These are phyloP conservation scores for Clarias magur DNA, from an alignment of 2,113 vertebrate genomes.

Conservation along the genomic window DNA sequence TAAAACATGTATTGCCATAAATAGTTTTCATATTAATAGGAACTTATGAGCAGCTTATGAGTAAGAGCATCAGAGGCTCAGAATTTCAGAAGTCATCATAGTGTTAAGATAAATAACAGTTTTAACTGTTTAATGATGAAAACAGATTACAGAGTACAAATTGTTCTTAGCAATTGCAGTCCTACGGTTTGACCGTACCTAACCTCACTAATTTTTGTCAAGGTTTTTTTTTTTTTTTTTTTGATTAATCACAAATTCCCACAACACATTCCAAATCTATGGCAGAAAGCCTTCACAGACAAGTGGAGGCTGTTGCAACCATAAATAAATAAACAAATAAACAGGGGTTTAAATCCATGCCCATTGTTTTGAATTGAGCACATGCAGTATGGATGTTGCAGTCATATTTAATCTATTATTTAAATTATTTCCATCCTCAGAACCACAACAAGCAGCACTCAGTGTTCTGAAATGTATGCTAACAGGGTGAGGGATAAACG, in stretches of 20 bases:
- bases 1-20: background rate
- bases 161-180: background rate
- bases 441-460: background rate
- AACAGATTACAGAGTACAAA: background rate
- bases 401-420: background rate
- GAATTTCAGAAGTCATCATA: background rate
- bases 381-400: background rate
- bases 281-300: background rate
- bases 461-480: background rate
- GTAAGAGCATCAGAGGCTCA: background rate
- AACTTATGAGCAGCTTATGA: background rate
- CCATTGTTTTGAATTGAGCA: background rate
- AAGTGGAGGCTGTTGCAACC: background rate
- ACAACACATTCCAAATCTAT: background rate
- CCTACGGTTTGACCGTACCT: background rate
- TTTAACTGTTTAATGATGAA: background rate
- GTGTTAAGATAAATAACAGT: background rate
- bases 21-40: background rate
- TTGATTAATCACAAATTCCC: background rate
- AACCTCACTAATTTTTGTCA: background rate
- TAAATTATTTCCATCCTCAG: background rate
- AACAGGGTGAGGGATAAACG: slow-evolving; percentile 24
- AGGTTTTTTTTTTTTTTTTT: background rate
- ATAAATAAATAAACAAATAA: background rate
- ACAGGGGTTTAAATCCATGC: background rate